phyloP scores from a whole-genome alignment of 2,113 vertebrate genomes.

The Gila orcuttii region DNA sequence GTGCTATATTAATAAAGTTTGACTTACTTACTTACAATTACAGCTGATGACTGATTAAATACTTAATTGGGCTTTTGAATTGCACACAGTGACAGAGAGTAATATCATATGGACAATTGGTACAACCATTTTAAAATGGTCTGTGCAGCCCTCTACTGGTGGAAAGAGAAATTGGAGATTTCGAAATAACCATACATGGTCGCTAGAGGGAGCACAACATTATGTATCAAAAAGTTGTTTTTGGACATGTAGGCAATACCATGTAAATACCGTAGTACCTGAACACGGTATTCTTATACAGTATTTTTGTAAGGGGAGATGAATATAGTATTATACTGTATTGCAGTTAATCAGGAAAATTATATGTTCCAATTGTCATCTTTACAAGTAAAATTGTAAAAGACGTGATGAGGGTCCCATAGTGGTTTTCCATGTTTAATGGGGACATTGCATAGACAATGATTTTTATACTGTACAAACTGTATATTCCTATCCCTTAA shows the following conservation, averaged over 20 bases:
- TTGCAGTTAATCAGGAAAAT: background rate
- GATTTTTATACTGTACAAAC: too few relatives aligned
- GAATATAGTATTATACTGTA: background rate
- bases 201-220: slow-evolving; percentile 1
- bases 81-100: too few relatives aligned
- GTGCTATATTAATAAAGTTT: too few relatives aligned
- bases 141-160: background rate
- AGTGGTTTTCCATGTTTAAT: too few relatives aligned
- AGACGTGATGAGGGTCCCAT: background rate
- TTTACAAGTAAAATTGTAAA: background rate
- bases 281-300: background rate
- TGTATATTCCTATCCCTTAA: too few relatives aligned
- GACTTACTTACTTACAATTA: too few relatives aligned
- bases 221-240: background rate
- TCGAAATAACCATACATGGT: background rate
- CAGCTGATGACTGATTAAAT: too few relatives aligned
- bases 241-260: background rate
- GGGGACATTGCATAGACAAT: too few relatives aligned
- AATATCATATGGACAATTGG: background rate
- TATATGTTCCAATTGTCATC: background rate
- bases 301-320: background rate
- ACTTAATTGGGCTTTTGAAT: background rate
- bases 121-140: background rate
- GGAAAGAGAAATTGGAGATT: background rate
- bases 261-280: background rate